Evolutionary conservation across 2,797 vertebrate species (phyloP).

Genomic region (Syngnathus rostellatus): DNA sequence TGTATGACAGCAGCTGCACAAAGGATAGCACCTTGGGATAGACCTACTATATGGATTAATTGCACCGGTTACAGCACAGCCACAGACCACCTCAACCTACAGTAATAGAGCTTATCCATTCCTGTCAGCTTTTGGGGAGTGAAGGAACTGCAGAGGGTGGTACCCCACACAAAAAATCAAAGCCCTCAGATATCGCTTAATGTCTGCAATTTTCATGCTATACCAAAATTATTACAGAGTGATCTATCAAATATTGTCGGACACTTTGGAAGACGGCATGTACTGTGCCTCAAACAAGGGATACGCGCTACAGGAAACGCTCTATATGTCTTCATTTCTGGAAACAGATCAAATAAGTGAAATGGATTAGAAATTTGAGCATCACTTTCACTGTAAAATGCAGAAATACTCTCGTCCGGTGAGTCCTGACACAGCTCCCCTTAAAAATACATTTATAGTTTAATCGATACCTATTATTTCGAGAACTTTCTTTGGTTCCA

Average conservation of each 20-base stretch:
- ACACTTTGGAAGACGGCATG: neutral
- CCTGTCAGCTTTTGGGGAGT: slow-evolving; percentile 72
- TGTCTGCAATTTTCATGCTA: slow-evolving; percentile 58
- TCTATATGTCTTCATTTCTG: neutral
- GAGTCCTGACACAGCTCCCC: neutral
- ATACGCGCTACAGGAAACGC: neutral
- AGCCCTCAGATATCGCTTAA: slow-evolving; percentile 52
- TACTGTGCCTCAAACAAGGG: neutral
- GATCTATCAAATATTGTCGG: neutral
- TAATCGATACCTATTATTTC: no score
- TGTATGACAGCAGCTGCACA: slow-evolving; percentile 46
- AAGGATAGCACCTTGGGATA: slow-evolving; percentile 57
- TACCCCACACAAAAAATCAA: slow-evolving; percentile 61
- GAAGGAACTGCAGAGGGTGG: slow-evolving; percentile 69
- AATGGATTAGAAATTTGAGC: neutral
- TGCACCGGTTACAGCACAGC: slow-evolving; percentile 70
- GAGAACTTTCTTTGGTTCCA: no score
- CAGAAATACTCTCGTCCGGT: neutral
- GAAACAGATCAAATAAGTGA: neutral
- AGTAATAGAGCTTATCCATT: slow-evolving; percentile 78
- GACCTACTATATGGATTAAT: slow-evolving; percentile 76
- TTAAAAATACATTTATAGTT: neutral
- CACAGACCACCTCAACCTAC: slow-evolving; percentile 63
- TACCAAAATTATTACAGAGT: slow-evolving; percentile 47
- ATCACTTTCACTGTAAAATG: neutral